phyloP scores from a whole-genome alignment of 2,888 invertebrate genomes.

The Cerastis rubricosa region DNA sequence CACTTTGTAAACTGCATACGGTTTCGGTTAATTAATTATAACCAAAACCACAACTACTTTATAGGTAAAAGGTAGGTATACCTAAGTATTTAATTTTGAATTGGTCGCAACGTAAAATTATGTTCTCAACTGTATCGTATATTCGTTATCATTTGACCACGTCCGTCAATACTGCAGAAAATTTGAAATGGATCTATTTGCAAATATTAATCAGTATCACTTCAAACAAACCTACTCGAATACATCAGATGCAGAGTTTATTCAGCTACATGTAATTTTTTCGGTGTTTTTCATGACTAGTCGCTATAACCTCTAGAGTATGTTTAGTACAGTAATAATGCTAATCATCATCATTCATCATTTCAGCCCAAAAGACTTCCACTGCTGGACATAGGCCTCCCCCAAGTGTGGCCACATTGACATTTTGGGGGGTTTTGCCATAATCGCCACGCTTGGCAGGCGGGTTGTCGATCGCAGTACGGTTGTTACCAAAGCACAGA shows the following conservation, averaged over 20 bases:
- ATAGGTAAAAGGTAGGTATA: not conserved
- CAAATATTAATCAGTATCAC: slow-evolving; percentile 23
- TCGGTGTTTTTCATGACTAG: slow-evolving; percentile 14
- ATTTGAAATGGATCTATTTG: slow-evolving; percentile 31
- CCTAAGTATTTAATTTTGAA: not conserved
- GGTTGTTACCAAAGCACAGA: too few relatives aligned
- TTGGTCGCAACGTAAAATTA: not conserved
- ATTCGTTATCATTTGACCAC: slow-evolving; percentile 11
- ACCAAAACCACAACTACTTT: not conserved
- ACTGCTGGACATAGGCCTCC: too few relatives aligned
- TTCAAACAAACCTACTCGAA: slow-evolving; percentile 17
- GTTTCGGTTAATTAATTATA: not conserved
- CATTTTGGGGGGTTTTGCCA: too few relatives aligned
- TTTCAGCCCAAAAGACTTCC: too few relatives aligned
- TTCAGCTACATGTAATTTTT: slow-evolving; percentile 10
- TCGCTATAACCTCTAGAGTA: slow-evolving; percentile 23
- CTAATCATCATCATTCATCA: too few relatives aligned
- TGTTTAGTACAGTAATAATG: slow-evolving; percentile 23
- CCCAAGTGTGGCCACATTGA: too few relatives aligned
- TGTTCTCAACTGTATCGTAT: not conserved
- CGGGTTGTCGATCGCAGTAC: too few relatives aligned
- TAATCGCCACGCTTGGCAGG: too few relatives aligned
- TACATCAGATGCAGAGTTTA: slow-evolving; percentile 8
- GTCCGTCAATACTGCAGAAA: slow-evolving; percentile 11
- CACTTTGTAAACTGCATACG: not conserved